phyloP scores from a whole-genome alignment of 1,140 invertebrate species.

The Dicyema japonicum region DNA sequence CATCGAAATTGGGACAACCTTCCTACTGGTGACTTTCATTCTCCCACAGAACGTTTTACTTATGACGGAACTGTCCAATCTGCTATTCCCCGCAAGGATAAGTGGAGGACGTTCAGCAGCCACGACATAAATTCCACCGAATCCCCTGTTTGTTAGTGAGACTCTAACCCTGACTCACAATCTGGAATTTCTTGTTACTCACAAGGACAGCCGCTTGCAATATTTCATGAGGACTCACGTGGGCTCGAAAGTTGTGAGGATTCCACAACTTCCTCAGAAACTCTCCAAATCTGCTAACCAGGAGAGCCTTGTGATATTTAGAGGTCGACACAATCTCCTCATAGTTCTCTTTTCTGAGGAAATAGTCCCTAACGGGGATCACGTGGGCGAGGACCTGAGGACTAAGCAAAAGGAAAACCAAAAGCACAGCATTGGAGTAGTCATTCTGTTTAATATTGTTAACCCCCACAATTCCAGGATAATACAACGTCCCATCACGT shows the following conservation, averaged over 20 bases:
- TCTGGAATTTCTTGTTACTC: slow-evolving; percentile 87
- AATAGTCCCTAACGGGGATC: slow-evolving; percentile 61
- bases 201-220: slow-evolving; percentile 85
- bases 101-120: slow-evolving; percentile 67
- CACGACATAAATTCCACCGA: slow-evolving; percentile 78
- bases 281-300: slow-evolving; percentile 83
- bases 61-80: slow-evolving; percentile 29
- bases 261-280: slow-evolving; percentile 92
- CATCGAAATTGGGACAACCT: slow-evolving; percentile 62
- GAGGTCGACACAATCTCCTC: slow-evolving; percentile 49
- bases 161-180: slow-evolving; percentile 60
- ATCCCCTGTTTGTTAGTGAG: slow-evolving; percentile 31
- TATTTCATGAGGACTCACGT: slow-evolving; percentile 99
- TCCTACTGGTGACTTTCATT: slow-evolving; percentile 68
- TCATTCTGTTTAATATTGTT: slow-evolving; percentile 98
- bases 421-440: slow-evolving; percentile 68
- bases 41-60: slow-evolving; percentile 71
- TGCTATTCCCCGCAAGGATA: slow-evolving; percentile 25
- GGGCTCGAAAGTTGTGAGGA: slow-evolving; percentile 85
- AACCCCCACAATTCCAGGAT: slow-evolving; percentile 56
- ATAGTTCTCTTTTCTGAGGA: slow-evolving; percentile 65
- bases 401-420: background rate
- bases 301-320: slow-evolving; percentile 34
- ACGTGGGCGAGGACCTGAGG: slow-evolving; percentile 78
- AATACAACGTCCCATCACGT: slow-evolving; percentile 75